Conservation (phyloP, 1,140 invertebrate species). For the Mamestra configurata region DNA sequence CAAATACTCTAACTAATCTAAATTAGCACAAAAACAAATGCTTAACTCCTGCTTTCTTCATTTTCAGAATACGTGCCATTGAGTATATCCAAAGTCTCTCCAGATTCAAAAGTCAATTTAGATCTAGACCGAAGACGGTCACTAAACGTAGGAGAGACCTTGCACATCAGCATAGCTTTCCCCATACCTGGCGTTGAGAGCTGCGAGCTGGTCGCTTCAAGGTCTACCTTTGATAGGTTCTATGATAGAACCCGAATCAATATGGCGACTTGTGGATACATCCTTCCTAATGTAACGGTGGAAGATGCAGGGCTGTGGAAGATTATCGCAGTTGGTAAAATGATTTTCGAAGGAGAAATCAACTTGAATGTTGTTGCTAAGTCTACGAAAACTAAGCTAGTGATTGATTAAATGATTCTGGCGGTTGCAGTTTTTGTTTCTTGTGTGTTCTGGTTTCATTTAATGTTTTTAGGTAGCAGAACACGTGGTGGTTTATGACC, state of each 20-base stretch:
- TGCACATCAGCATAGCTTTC: slow-evolving; percentile 67
- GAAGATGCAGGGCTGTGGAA: slow-evolving; percentile 72
- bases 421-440: background rate
- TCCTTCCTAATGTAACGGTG: slow-evolving; percentile 68
- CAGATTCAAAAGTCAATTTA: background rate
- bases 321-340: slow-evolving; percentile 72
- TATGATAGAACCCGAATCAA: slow-evolving; percentile 61
- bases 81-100: background rate
- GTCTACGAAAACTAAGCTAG: background rate
- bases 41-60: slow-evolving; percentile 45
- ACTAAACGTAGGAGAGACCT: slow-evolving; percentile 60
- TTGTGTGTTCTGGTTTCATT: background rate
- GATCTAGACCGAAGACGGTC: background rate
- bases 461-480: background rate
- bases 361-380: slow-evolving; percentile 58
- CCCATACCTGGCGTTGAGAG: slow-evolving; percentile 65
- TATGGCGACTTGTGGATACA: slow-evolving; percentile 67
- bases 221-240: slow-evolving; percentile 67
- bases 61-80: slow-evolving; percentile 67
- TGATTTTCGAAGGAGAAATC: slow-evolving; percentile 68
- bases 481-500: no score
- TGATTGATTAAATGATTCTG: background rate
- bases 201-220: slow-evolving; percentile 70
- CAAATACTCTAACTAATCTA: no score
- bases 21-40: background rate